These are phyloP conservation scores for Gonocerus acuteangulatus DNA, from an alignment of 2,888 invertebrate genomes.

Conservation along the genomic window DNA sequence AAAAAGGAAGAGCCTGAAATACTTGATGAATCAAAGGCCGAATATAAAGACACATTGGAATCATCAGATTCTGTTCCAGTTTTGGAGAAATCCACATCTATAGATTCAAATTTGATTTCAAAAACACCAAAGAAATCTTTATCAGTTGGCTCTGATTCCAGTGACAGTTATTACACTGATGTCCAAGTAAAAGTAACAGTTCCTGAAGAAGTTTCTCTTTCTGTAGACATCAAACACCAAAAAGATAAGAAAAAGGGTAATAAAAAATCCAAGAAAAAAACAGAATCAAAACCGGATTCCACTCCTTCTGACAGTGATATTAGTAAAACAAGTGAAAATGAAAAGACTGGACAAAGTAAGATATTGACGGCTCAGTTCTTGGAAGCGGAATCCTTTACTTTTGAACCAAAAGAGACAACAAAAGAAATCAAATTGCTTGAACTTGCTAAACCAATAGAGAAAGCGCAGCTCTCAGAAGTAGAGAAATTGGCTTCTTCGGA, in stretches of 20 bases:
- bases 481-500: too few species aligned
- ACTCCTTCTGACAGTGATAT: not conserved
- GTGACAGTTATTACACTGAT: slow-evolving; percentile 13
- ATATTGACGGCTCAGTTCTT: slow-evolving; percentile 5
- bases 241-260: slow-evolving; percentile 4
- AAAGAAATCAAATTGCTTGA: not conserved
- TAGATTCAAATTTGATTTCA: too few species aligned
- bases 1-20: not conserved
- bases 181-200: slow-evolving; percentile 21
- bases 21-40: not conserved
- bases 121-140: not conserved
- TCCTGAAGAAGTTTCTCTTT: slow-evolving; percentile 25
- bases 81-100: too few species aligned
- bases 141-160: slow-evolving; percentile 15
- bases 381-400: not conserved
- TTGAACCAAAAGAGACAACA: not conserved
- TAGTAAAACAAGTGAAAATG: not conserved
- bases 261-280: not conserved
- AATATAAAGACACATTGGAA: too few species aligned
- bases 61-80: too few species aligned
- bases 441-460: not conserved
- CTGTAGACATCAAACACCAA: slow-evolving; percentile 9
- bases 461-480: not conserved
- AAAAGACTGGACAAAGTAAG: not conserved
- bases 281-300: not conserved